Base-by-base conservation (phyloP, 2,888 invertebrate species). In the Agrilus biguttatus region DNA sequence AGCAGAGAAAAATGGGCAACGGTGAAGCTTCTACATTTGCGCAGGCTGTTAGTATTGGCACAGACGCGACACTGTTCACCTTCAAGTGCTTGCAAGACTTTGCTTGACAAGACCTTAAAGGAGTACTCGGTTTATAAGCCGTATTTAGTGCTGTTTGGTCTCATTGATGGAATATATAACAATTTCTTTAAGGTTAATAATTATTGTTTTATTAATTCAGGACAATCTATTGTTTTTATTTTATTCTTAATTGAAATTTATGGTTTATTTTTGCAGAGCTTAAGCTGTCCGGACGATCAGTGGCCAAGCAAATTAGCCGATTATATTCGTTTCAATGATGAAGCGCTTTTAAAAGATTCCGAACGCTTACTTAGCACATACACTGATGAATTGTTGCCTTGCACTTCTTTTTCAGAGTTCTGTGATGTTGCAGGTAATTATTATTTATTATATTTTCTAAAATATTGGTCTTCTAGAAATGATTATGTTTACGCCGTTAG, bases 291-390 rank as follows among this genome's bases (percentile, higher is more conserved):
- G 8, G 81, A 83, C 48, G 87, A 88, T 52, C 86, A 86, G 53
- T 96, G 96, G 96, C 82, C 93, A 21, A 75, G 81, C 37, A 80
- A 82, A 47, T 70, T 96, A 43, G 93, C 93, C 14, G 92, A 93
- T 63, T 92, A 85, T 63, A 88, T 96, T 58, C 81, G 96, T 2
- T 84, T 90, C 64, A 92, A 90, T 68, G 96, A 97, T 70, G 91
- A 91, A 62, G 75, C 77, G 5, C 76, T 95, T 69, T 71, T 91
- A 17, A 93, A 95, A 63, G 79, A 83, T 12, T 88, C 90, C 10
- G 91, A 92, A 62, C 77, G 77, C 48, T 75, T 95, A 46, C 75
- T 96, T 49, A 72, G 77, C 21, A 73, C 77, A 1, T 86, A 92
- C 55, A 85, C 89, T 36, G 88, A 92, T 55, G 92, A 95, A 65